These are phyloP conservation scores for Aurelia coerulea DNA, from an alignment of 30 jellyfish, hydroid and myxozoan species.

Conservation along the genomic window DNA sequence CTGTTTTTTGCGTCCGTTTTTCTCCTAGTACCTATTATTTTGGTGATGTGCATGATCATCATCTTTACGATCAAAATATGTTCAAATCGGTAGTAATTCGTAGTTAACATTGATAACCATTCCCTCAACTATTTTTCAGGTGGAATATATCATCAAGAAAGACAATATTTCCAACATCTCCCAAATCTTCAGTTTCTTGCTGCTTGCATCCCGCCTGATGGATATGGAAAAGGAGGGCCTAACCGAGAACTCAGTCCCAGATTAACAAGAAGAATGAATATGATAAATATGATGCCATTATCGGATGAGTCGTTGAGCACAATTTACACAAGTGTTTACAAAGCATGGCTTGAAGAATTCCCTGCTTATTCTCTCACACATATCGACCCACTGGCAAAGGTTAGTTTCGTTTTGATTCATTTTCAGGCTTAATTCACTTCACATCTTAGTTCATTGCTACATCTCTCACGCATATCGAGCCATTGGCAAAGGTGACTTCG, in stretches of 20 bases:
- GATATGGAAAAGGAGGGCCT: background rate
- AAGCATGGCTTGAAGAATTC: slow-evolving; percentile 82
- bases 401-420: background rate
- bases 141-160: slow-evolving; percentile 64
- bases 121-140: slow-evolving; percentile 32
- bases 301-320: slow-evolving; percentile 46
- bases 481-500: background rate
- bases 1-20: too few species aligned
- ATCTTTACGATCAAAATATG: too few species aligned
- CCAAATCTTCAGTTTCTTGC: slow-evolving; percentile 75
- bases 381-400: slow-evolving; percentile 77
- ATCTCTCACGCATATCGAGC: too few species aligned
- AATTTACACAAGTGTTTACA: slow-evolving; percentile 62
- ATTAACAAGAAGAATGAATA: slow-evolving; percentile 50
- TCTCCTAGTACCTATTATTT: too few species aligned
- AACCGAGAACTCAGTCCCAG: slow-evolving; percentile 30
- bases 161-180: slow-evolving; percentile 74
- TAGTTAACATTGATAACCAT: too few species aligned
- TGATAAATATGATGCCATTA: slow-evolving; percentile 24
- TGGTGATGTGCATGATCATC: too few species aligned
- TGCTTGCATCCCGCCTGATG: slow-evolving; percentile 49
- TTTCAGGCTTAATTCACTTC: background rate
- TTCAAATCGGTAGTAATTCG: too few species aligned
- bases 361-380: slow-evolving; percentile 66
- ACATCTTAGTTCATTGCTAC: background rate